Percentiles rank a stretch among this genome's conserved stretches.
phyloP scores from a whole-genome alignment of 2,888 invertebrate species.

The Ectobius pallidus region DNA sequence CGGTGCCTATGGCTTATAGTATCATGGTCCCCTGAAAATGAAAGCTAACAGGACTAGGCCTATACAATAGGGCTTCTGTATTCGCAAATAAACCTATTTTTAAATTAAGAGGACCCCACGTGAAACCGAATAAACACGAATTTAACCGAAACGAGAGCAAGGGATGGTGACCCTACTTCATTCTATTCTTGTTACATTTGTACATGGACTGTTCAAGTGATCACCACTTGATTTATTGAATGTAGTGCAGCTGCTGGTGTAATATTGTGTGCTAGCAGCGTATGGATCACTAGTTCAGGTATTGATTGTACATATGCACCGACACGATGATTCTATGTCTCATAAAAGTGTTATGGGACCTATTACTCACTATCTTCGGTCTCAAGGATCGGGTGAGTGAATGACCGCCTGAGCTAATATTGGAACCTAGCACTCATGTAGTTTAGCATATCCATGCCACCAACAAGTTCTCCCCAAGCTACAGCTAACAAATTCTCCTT shows the following conservation, averaged over 20 bases:
- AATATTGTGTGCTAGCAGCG: not conserved
- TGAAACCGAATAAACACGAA: slow-evolving; percentile 3
- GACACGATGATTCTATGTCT: not conserved
- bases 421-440: too few relatives aligned
- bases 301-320: too few relatives aligned
- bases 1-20: too few relatives aligned
- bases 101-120: not conserved
- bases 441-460: too few relatives aligned
- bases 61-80: not conserved
- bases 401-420: not conserved
- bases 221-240: too few relatives aligned
- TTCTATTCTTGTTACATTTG: too few relatives aligned
- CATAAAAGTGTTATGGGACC: slow-evolving; percentile 8
- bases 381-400: slow-evolving; percentile 26
- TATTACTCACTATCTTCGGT: not conserved
- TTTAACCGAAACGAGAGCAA: not conserved
- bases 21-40: too few relatives aligned
- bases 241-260: too few relatives aligned
- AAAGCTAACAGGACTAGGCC: too few relatives aligned
- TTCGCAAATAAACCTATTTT: not conserved
- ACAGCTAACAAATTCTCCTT: too few relatives aligned
- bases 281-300: not conserved
- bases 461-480: too few relatives aligned
- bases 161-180: not conserved
- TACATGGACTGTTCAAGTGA: too few relatives aligned